Base-by-base conservation (phyloP, 2,888 invertebrate species). In the Lumbricus terrestris region DNA sequence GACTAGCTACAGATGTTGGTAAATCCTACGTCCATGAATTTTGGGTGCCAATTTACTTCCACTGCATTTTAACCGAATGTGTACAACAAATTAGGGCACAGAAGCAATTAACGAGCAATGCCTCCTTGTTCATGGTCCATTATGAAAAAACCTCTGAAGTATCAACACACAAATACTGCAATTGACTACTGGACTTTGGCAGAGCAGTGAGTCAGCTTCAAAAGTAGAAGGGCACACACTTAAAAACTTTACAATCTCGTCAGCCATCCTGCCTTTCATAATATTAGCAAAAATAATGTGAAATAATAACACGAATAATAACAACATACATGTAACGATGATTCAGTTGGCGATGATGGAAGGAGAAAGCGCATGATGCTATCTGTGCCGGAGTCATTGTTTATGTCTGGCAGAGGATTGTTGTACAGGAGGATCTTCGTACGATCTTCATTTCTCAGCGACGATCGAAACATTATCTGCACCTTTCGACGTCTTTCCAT, bases 381-480 rank as follows among this genome's bases (percentile, higher is more conserved):
- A 47, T 93, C 92, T 16, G 92, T 92, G 23, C 92, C 92, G 13
- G 90, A 90, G 47, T 91, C 91, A 88, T 93, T 92, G 82, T 92
- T 92, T 88, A 94, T 92, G 89, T 93, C 93, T 23, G 94, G 94
- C 20, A 93, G 90, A 11, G 94, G 94, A 92, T 93, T 94, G 92
- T 94, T 94, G 92, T 93, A 93, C 37, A 93, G 92, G n/a, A 94
- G 92, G 38, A 94, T 93, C 38, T 93, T 92, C 23, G 93, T 93
- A 34, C 93, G 91, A 91, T 94, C 94, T 90, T 93, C 92, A 91
- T 94, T 94, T 40, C 91, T 93, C 29, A 92, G 91, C 0, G 94
- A 94, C 1, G 94, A 93, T 35, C 94, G 92, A 91, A 93, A 94
- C 94, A 94, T 94, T 47, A 94, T 92, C 91, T 94, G 94, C 38